A percentile compares a stretch with the other conserved stretches of the same genome.
These are phyloP conservation scores for Cephalopholis sonnerati DNA, from an alignment of 2,113 vertebrate species.

Conservation along the genomic window DNA sequence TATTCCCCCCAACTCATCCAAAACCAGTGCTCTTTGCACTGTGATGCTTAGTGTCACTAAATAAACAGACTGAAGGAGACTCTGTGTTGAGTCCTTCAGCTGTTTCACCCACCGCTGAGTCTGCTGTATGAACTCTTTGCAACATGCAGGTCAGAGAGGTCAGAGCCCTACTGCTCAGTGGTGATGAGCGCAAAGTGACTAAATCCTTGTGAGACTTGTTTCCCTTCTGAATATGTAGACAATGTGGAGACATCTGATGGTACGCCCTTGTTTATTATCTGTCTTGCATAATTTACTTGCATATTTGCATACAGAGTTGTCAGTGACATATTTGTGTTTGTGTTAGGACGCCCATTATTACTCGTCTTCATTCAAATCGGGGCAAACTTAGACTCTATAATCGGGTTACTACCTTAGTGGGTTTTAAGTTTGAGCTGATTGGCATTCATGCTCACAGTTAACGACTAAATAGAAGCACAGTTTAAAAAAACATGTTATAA, in stretches of 20 bases:
- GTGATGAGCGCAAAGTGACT: slow-evolving; percentile 2
- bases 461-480: no score
- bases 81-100: neutral
- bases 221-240: neutral
- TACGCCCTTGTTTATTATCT: neutral
- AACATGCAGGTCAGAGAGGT: slow-evolving; percentile 12
- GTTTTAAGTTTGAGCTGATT: neutral
- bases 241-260: neutral
- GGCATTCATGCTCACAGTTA: no score
- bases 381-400: neutral
- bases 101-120: neutral
- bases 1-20: no score
- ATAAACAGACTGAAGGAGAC: neutral
- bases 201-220: neutral
- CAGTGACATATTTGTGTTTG: neutral
- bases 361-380: neutral
- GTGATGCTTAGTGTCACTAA: neutral
- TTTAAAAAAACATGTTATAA: no score
- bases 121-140: neutral
- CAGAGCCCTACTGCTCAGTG: neutral
- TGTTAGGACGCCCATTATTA: neutral
- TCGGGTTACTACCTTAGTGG: neutral
- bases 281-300: slow-evolving; percentile 7
- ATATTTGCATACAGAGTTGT: neutral
- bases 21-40: neutral